These are phyloP conservation scores for Augochlora pura DNA, from an alignment of 1,140 invertebrate genomes.

Conservation along the genomic window DNA sequence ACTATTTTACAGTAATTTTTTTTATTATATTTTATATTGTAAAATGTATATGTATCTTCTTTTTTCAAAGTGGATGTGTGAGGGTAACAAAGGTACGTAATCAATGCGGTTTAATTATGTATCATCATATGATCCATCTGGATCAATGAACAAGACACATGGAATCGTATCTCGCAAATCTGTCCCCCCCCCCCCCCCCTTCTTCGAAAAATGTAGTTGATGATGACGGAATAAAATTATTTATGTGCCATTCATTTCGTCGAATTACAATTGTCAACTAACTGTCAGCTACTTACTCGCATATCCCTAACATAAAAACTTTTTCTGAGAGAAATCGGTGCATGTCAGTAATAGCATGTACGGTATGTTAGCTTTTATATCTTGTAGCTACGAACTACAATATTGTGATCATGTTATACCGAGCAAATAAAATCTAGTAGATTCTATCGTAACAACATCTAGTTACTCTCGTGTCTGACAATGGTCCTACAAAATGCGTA, in stretches of 20 bases:
- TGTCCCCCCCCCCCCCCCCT: constrained; percentile 28
- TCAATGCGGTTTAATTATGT: constrained; percentile 30
- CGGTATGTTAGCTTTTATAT: constrained; percentile 71
- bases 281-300: constrained; percentile 54
- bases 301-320: constrained; percentile 46
- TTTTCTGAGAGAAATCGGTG: constrained; percentile 3
- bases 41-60: constrained; percentile 30
- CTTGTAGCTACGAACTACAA: constrained; percentile 65
- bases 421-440: constrained; percentile 68
- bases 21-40: constrained; percentile 42
- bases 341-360: constrained; percentile 52
- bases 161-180: constrained; percentile 9
- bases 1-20: constrained; percentile 36
- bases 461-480: background rate
- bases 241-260: constrained; percentile 73
- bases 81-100: constrained; percentile 38
- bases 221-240: constrained; percentile 59
- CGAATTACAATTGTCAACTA: constrained; percentile 62
- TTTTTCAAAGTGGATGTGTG: constrained; percentile 39
- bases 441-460: constrained; percentile 1
- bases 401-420: constrained; percentile 71
- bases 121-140: background rate
- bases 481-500: background rate
- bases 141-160: constrained; percentile 1
- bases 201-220: constrained; percentile 31